phyloP scores from a whole-genome alignment of 2,113 vertebrate species.

The Mesembrinibis cayennensis region DNA sequence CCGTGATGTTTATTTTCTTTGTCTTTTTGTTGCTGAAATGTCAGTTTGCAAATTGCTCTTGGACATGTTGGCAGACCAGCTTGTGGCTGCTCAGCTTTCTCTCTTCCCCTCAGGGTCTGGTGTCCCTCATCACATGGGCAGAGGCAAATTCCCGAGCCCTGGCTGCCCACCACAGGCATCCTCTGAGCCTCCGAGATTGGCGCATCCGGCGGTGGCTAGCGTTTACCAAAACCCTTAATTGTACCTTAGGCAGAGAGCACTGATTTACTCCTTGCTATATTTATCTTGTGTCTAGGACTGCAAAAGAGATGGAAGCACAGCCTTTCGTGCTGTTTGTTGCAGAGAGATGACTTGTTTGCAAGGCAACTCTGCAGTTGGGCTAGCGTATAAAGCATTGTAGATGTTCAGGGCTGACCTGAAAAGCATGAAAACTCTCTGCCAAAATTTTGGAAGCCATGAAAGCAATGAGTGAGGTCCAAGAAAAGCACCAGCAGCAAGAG shows the following conservation, averaged over 20 bases:
- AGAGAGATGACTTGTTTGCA: not conserved
- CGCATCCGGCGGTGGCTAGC: not conserved
- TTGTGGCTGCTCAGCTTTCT: not conserved
- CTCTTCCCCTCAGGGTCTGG: not conserved
- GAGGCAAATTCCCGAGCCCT: not conserved
- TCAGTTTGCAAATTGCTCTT: not conserved
- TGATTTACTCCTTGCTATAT: not conserved
- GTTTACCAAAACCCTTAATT: not conserved
- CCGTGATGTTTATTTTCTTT: not conserved
- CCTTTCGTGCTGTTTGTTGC: not conserved
- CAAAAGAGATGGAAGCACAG: not conserved
- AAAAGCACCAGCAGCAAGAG: not conserved
- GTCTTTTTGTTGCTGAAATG: not conserved
- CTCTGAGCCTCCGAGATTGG: not conserved
- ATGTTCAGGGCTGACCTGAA: not conserved
- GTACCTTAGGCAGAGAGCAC: not conserved
- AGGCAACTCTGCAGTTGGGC: not conserved
- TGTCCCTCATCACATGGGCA: not conserved
- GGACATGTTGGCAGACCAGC: not conserved
- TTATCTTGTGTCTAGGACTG: not conserved
- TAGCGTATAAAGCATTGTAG: not conserved
- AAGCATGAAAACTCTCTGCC: rapidly evolving
- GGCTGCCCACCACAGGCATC: constrained; percentile 10
- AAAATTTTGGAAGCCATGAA: not conserved
- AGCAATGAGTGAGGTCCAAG: not conserved